Base-by-base conservation (phyloP, 2,797 vertebrate species). In the Betta splendens region DNA sequence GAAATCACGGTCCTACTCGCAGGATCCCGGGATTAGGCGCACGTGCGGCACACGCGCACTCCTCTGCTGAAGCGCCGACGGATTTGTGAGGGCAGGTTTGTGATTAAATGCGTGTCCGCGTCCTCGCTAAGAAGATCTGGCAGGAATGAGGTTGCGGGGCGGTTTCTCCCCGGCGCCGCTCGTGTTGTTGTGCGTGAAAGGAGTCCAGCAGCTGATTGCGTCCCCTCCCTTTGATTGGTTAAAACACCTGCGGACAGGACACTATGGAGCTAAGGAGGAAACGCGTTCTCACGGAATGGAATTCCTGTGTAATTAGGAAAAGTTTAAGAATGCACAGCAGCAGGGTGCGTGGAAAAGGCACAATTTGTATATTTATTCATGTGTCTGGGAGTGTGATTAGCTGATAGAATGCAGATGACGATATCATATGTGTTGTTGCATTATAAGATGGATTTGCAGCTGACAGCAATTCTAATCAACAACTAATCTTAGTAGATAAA, bases 1-100 rank as follows among this genome's bases (percentile, higher is more conserved):
- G 75, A 85, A 90, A 87, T 81, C 85, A 78, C 26, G 82, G 82
- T 85, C 84, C 81, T 71, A 52, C 71, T 67, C 68, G 11, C 53
- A 79, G 88, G 76, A 90, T 89, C 74, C 79, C 75, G 86, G 92
- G 92, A 92, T 82, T 89, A 80, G 88, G 65, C 64, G 79, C 76
- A 2, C 76, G 62, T 54, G 68, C 54, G 37, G 62, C 55, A 60
- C 63, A 76, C 51, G 54, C 67, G 69, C 63, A 57, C 63, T 47
- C 52, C 62, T 43, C 63, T 28, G 9, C 72, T 56, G 26, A 50
- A 62, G 60, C 54, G 69, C 75, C 53, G 9, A 31, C 49, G 66
- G 79, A 77, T 84, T 75, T 65, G 59, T 22, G 67, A 70, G 72
- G 51, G 66, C 66, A 50, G 74, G 64, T 59, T 66, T 75, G 10